Conservation (phyloP, 2,888 invertebrate genomes). For the Kryphioiulus occultus region DNA sequence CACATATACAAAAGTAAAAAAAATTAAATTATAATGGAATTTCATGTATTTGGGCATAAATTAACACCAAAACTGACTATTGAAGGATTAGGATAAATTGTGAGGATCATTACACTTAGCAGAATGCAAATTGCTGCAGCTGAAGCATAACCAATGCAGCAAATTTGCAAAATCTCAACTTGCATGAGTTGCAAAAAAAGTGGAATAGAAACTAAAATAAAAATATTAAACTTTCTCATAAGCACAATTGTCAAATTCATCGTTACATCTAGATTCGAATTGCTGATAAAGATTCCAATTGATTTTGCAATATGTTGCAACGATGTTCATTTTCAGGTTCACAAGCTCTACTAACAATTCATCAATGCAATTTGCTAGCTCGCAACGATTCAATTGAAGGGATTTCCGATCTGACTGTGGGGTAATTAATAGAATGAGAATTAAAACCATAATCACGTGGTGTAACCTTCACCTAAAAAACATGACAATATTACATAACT, state of each 20-base stretch:
- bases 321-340: neutral
- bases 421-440: no score
- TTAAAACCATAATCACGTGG: no score
- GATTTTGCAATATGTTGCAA: neutral
- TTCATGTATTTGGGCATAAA: neutral
- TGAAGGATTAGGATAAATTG: neutral
- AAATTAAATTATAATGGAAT: neutral
- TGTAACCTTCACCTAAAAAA: no score
- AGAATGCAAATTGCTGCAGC: neutral
- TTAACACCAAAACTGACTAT: neutral
- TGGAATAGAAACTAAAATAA: neutral
- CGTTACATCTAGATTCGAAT: no score
- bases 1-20: neutral
- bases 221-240: neutral
- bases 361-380: neutral
- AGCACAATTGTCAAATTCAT: no score
- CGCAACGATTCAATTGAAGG: no score
- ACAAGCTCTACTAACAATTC: neutral
- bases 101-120: neutral
- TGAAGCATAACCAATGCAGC: neutral
- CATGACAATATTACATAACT: neutral
- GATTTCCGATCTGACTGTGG: no score
- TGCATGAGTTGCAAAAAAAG: neutral
- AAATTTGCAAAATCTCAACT: neutral
- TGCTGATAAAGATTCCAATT: neutral